A percentile compares a stretch with the other conserved stretches of the same genome.
phyloP scores from a whole-genome alignment of 2,113 vertebrate genomes.

The Cranoglanis bouderius region DNA sequence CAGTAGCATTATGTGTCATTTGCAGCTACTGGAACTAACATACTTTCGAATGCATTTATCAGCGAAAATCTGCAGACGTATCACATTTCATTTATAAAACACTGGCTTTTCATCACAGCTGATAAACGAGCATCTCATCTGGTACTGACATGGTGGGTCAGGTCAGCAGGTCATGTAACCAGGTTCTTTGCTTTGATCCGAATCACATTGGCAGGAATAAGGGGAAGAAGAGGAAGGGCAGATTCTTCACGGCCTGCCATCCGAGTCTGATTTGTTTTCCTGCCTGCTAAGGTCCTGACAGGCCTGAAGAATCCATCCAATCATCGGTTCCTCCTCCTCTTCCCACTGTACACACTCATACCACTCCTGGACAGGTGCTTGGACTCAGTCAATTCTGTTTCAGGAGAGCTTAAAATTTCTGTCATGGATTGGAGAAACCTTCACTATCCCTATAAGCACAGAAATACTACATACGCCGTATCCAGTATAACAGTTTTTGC shows the following conservation, averaged over 20 bases:
- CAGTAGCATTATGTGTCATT: conserved; percentile 1
- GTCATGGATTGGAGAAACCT: neutral
- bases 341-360: conserved; percentile 23
- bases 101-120: conserved; percentile 48
- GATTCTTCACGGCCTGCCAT: conserved; percentile 76
- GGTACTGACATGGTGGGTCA: conserved; percentile 49
- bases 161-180: conserved; percentile 62
- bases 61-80: conserved; percentile 30
- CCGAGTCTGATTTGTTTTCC: conserved; percentile 70
- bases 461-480: neutral
- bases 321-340: conserved; percentile 56
- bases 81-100: conserved; percentile 44
- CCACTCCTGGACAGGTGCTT: conserved; percentile 21
- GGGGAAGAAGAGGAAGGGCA: conserved; percentile 74
- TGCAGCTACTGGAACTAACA: conserved; percentile 13
- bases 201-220: conserved; percentile 67
- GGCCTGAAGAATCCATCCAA: conserved; percentile 75
- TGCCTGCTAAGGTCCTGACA: conserved; percentile 79
- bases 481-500: neutral
- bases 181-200: conserved; percentile 74
- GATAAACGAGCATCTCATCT: conserved; percentile 50
- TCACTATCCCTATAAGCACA: neutral
- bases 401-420: neutral
- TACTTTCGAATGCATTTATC: conserved; percentile 26
- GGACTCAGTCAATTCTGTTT: neutral